Base-by-base conservation (phyloP, 2,888 invertebrate species). In the Cotesia congregata region DNA sequence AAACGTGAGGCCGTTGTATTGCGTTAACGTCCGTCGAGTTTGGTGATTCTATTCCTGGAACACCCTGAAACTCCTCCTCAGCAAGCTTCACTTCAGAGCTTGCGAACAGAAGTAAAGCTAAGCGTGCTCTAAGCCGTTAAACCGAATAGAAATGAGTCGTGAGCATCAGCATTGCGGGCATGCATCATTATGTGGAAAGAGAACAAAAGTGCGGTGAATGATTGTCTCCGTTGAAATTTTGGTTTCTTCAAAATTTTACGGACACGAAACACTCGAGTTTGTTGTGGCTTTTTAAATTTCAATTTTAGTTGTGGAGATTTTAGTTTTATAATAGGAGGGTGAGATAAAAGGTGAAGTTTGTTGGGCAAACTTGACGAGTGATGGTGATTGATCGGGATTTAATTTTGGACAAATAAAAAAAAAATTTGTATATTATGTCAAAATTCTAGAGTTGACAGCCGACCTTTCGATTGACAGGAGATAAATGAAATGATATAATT, bases 41-140 rank as follows among this genome's bases (percentile, higher is more conserved):
- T 79, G 85, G 85, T 81, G 86, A 86, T 85, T 88, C 89, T 89
- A 89, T 89, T 89, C 89, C 89, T 89, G 89, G 89, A 88, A 86
- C 87, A 84, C 83, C 82, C 85, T 85, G 86, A 50, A 7, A 87
- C 87, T 87, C 85, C 85, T 86, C 86, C 82, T 83, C 86, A 82
- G 71, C 84, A 84, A 83, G 85, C 76, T 74, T 73, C 12, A 50
- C 50, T 50, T 50, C 50, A 12, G 7, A 50, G 50, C 50, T 50
- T 50, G 50, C 50, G 50, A 50, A 50, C 50, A 50, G 12, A 50
- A 50, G 50, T 50, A 6, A 50, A 50, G 71, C 75, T 72, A 78
- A 80, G 77, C 80, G 80, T 80, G 82, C 77, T 74, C 50, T 50
- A 7, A 7, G 50, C 3, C 50, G 50, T 50, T 12, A 50, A 50